These are phyloP conservation scores for Trematocara marginatum DNA, from an alignment of 2,113 vertebrate species.

Conservation along the genomic window DNA sequence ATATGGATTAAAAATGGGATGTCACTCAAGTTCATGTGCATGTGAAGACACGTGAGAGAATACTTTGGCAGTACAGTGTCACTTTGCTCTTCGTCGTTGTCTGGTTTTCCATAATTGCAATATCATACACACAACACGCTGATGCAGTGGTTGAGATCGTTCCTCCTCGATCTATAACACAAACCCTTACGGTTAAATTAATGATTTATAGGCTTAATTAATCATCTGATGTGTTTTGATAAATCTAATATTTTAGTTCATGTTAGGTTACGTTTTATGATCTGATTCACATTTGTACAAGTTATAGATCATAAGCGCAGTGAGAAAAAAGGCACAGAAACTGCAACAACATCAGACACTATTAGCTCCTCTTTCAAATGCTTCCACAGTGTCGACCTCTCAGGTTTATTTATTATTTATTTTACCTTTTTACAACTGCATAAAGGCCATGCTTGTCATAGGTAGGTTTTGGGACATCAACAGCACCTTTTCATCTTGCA, in stretches of 20 bases:
- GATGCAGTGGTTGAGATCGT: neutral
- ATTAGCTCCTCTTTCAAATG: neutral
- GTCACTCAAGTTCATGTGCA: neutral
- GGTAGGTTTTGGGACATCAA: neutral
- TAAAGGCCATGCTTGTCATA: neutral
- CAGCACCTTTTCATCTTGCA: neutral
- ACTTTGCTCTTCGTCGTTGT: neutral
- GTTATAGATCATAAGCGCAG: neutral
- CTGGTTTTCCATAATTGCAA: neutral
- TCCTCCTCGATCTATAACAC: neutral
- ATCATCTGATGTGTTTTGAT: too few relatives aligned
- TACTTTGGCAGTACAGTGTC: neutral
- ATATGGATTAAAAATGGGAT: too few relatives aligned
- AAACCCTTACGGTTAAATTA: neutral
- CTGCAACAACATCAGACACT: neutral
- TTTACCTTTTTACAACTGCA: neutral
- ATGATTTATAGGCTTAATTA: neutral
- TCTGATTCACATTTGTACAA: neutral
- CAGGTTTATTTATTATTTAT: accelerated
- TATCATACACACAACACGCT: neutral
- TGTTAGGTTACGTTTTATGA: neutral
- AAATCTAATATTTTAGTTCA: neutral
- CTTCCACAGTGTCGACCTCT: neutral
- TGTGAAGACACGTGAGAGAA: neutral
- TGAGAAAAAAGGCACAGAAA: neutral